Percentiles rank a stretch among this genome's conserved stretches.
Evolutionary conservation across 30 jellyfish, hydroid and myxozoan genomes (phyloP).

Genomic region (Aurelia coerulea): DNA sequence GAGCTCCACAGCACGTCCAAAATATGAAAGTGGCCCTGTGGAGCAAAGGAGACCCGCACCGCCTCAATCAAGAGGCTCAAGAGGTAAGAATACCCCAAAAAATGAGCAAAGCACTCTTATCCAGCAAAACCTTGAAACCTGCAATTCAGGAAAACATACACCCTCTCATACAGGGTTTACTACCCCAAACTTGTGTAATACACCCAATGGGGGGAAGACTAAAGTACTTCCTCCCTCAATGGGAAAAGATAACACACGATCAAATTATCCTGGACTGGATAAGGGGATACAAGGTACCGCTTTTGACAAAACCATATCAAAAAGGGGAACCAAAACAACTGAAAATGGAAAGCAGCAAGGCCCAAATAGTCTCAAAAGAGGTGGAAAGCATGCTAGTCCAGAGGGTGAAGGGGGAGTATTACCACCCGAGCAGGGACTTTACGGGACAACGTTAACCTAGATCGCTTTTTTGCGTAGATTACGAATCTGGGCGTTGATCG

Average conservation of each 20-base stretch:
- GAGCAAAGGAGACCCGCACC: constrained; percentile 10
- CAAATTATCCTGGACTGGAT: constrained; percentile 18
- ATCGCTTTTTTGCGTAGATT: too few species aligned
- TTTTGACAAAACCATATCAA: constrained; percentile 10
- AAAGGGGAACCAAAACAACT: constrained; percentile 18
- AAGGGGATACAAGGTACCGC: constrained; percentile 23
- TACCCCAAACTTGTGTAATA: neutral
- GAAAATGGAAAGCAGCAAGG: neutral
- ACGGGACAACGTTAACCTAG: too few species aligned
- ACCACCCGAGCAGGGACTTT: too few species aligned
- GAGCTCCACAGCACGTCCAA: constrained; percentile 17
- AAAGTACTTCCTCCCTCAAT: constrained; percentile 12
- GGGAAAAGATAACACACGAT: constrained; percentile 15
- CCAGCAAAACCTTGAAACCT: constrained; percentile 7
- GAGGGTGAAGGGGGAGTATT: too few species aligned
- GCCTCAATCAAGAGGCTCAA: constrained; percentile 3
- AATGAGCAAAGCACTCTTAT: constrained; percentile 9
- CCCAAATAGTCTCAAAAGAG: constrained; percentile 21
- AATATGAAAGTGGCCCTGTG: constrained; percentile 15
- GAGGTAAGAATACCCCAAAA: constrained; percentile 27
- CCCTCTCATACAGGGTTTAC: neutral
- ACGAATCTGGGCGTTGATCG: too few species aligned
- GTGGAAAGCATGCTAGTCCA: neutral
- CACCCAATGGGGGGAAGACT: constrained; percentile 25
- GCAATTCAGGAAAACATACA: constrained; percentile 1